Evolutionary conservation across 2,797 vertebrate species (phyloP).

Genomic region (Tragelaphus eurycerus): DNA sequence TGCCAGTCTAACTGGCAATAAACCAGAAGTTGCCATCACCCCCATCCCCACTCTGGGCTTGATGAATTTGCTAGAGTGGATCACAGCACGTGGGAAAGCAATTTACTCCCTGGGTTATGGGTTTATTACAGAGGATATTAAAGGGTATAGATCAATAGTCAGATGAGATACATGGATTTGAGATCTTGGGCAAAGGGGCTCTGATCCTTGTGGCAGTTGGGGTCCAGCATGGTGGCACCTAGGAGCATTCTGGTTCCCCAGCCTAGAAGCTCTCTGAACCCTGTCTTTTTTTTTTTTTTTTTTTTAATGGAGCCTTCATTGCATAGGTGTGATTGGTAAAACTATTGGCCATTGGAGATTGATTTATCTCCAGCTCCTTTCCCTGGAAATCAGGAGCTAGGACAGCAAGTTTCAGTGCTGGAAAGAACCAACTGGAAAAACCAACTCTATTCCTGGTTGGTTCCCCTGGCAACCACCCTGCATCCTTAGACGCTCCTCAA

Average conservation of each 20-base stretch:
- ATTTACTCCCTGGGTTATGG: neutral
- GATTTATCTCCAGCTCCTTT: neutral
- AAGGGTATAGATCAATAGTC: neutral
- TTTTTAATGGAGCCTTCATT: neutral
- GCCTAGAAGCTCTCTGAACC: fast-evolving
- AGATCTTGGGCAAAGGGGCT: neutral
- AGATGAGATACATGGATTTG: neutral
- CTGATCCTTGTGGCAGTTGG: too few relatives aligned
- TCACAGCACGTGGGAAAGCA: neutral
- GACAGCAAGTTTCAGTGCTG: neutral
- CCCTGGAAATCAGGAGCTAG: neutral
- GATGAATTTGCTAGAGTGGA: neutral
- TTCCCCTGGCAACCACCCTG: neutral
- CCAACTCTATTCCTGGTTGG: neutral
- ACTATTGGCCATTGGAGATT: fast-evolving
- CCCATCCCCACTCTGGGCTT: neutral
- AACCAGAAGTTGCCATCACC: neutral
- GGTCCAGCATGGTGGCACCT: fast-evolving
- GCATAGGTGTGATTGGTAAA: fast-evolving
- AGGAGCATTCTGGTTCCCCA: neutral
- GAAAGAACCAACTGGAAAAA: neutral
- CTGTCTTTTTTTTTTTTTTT: neutral
- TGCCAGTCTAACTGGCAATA: neutral
- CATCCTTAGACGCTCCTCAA: neutral
- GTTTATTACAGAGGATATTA: neutral